Evolutionary conservation across 2,888 invertebrate species (phyloP).

Genomic region (Cryptocephalus moraei): DNA sequence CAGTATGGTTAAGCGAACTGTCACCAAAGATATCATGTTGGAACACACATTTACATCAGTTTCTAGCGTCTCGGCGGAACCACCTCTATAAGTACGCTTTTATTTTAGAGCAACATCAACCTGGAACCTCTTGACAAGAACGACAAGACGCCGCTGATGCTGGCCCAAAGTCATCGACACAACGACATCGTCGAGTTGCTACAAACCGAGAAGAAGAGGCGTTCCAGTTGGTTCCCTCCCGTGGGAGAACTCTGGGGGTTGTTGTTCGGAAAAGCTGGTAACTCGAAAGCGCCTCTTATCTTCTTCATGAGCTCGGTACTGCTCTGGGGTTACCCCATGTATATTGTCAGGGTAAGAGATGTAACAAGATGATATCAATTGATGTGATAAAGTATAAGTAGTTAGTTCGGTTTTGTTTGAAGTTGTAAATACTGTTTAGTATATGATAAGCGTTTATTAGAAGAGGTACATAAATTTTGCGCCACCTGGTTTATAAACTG

Average conservation of each 20-base stretch:
- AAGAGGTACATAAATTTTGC: too few relatives aligned
- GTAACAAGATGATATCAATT: too few relatives aligned
- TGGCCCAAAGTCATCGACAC: conserved; percentile 82
- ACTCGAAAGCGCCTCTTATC: conserved; percentile 78
- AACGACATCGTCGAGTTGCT: conserved; percentile 73
- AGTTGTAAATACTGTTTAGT: too few relatives aligned
- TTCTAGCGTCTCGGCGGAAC: too few relatives aligned
- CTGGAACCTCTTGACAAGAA: conserved; percentile 82
- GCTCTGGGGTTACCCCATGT: conserved; percentile 91
- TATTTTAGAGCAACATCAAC: conserved; percentile 66
- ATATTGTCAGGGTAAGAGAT: conserved; percentile 62
- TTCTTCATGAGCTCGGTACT: conserved; percentile 78
- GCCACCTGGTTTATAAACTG: too few relatives aligned
- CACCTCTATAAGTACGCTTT: background rate
- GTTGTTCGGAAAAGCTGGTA: conserved; percentile 82
- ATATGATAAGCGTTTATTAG: too few relatives aligned
- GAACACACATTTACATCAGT: too few relatives aligned
- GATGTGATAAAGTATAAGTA: too few relatives aligned
- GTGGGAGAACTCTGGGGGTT: conserved; percentile 81
- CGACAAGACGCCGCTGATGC: conserved; percentile 82
- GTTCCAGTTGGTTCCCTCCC: conserved; percentile 79
- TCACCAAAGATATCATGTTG: too few relatives aligned
- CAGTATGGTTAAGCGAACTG: too few relatives aligned
- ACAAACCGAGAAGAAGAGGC: conserved; percentile 70
- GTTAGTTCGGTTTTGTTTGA: too few relatives aligned